Conservation (phyloP, 1,140 invertebrate species). For the Ceratina japonica region DNA sequence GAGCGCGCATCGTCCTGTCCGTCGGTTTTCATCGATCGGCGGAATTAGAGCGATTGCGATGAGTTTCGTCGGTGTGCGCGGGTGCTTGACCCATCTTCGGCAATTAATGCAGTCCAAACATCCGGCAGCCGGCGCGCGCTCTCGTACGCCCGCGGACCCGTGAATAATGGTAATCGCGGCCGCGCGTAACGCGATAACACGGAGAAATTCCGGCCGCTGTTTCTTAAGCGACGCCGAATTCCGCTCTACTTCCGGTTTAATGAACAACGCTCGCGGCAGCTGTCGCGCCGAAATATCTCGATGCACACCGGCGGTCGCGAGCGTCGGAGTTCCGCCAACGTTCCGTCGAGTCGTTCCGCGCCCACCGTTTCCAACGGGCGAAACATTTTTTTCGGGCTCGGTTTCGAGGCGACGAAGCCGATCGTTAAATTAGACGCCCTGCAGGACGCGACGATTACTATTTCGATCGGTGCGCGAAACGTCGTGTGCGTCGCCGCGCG, state of each 20-base stretch:
- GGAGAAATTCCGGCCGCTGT: constrained; percentile 6
- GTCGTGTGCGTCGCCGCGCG: too few relatives aligned
- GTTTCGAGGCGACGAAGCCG: too few relatives aligned
- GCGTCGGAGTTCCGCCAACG: too few relatives aligned
- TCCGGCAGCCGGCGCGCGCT: background rate
- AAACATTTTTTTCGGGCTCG: too few relatives aligned
- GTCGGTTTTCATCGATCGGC: constrained; percentile 1
- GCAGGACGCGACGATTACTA: too few relatives aligned
- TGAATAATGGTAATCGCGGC: constrained; percentile 29
- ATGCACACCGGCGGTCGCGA: background rate
- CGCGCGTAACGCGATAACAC: background rate
- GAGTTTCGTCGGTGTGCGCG: background rate
- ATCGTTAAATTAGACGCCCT: too few relatives aligned
- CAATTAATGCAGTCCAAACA: constrained; percentile 22
- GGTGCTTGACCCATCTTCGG: constrained; percentile 18
- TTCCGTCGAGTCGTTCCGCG: too few relatives aligned
- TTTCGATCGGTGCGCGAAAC: too few relatives aligned
- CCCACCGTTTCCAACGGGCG: too few relatives aligned
- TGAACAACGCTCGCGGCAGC: constrained; percentile 31
- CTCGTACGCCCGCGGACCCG: background rate
- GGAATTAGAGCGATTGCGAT: constrained; percentile 29
- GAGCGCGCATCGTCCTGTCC: background rate
- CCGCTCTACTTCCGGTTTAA: constrained; percentile 4
- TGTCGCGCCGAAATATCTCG: constrained; percentile 24
- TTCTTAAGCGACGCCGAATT: constrained; percentile 9